Evolutionary conservation across 2,113 vertebrate genomes (phyloP).

Genomic region (Neodon shergylaensis): DNA sequence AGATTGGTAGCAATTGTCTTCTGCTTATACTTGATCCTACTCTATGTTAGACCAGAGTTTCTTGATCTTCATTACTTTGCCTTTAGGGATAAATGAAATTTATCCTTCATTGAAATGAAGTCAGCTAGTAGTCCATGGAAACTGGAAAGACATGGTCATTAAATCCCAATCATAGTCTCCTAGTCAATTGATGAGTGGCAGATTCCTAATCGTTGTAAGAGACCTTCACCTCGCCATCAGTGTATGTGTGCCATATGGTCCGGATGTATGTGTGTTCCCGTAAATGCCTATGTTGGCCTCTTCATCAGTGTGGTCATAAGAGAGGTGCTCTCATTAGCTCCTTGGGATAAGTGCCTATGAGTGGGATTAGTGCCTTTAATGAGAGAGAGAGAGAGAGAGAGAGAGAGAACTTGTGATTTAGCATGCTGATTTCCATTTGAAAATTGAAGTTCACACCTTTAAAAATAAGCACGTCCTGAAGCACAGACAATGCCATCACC

Average conservation of each 20-base stretch:
- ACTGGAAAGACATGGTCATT: background rate
- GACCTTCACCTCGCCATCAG: conserved; percentile 2
- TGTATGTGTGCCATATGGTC: background rate
- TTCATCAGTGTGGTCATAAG: background rate
- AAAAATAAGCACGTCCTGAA: conserved; percentile 28
- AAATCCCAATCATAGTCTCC: background rate
- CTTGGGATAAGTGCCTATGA: background rate
- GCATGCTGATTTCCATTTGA: background rate
- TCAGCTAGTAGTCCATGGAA: background rate
- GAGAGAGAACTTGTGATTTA: background rate
- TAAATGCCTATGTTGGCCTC: background rate
- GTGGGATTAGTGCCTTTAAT: background rate
- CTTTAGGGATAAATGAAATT: background rate
- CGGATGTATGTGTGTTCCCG: background rate
- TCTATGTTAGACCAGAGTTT: background rate
- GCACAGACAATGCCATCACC: background rate
- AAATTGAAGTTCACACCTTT: conserved; percentile 40
- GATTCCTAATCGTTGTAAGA: background rate
- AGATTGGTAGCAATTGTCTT: background rate
- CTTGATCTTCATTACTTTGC: background rate
- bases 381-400: background rate
- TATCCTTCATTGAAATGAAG: background rate
- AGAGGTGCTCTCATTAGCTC: background rate
- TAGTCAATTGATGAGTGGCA: background rate
- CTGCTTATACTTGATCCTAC: background rate